Conservation (phyloP, 2,888 invertebrate genomes). For the Nudaria mundana region DNA sequence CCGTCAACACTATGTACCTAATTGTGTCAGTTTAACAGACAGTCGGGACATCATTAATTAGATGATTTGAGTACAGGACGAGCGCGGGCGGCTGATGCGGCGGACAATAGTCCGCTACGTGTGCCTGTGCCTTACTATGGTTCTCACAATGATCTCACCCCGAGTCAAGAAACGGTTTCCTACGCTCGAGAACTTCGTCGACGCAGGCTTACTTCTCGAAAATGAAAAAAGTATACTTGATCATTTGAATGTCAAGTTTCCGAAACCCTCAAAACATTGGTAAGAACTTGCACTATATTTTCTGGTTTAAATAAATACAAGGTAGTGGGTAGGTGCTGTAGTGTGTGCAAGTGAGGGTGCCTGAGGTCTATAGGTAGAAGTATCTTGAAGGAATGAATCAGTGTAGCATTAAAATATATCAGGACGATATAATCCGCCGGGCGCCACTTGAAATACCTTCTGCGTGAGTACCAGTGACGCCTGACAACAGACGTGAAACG, state of each 20-base stretch:
- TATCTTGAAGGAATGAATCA: too few species aligned
- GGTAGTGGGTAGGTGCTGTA: neutral
- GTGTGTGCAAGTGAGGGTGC: too few species aligned
- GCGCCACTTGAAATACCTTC: too few species aligned
- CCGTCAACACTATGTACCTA: too few species aligned
- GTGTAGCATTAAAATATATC: too few species aligned
- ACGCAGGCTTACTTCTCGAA: slow-evolving; percentile 90
- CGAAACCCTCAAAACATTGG: slow-evolving; percentile 94
- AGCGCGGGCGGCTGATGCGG: slow-evolving; percentile 90
- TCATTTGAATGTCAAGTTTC: slow-evolving; percentile 89
- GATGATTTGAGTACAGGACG: slow-evolving; percentile 80
- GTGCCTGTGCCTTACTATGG: slow-evolving; percentile 93
- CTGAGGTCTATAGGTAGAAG: too few species aligned
- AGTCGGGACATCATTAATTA: slow-evolving; percentile 24
- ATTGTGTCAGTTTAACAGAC: neutral
- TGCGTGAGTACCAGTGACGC: too few species aligned
- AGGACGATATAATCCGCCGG: too few species aligned
- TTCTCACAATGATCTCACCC: slow-evolving; percentile 92
- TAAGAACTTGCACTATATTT: slow-evolving; percentile 39
- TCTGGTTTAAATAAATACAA: neutral
- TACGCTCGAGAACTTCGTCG: slow-evolving; percentile 90
- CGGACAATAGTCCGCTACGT: slow-evolving; percentile 91
- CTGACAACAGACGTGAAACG: too few species aligned
- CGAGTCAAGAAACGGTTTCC: slow-evolving; percentile 95
- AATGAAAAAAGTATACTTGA: slow-evolving; percentile 91